Percentiles rank a stretch among this genome's conserved stretches.
These are phyloP conservation scores for Linnaemya vulpina DNA, from an alignment of 2,888 invertebrate species.

Conservation along the genomic window DNA sequence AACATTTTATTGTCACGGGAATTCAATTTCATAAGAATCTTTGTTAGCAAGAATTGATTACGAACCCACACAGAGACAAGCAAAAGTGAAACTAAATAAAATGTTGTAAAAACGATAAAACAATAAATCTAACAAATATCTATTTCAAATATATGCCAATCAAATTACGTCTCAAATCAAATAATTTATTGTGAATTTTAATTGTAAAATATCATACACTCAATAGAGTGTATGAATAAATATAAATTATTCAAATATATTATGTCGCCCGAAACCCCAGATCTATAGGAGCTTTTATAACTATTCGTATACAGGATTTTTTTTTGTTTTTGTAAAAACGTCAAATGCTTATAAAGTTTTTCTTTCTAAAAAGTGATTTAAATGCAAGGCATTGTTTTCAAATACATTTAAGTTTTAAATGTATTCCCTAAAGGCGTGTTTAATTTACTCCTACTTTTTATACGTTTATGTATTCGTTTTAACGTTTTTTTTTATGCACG, in stretches of 20 bases:
- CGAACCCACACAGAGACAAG: background rate
- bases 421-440: conserved; percentile 65
- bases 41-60: no score
- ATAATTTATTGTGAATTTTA: background rate
- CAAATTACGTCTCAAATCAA: background rate
- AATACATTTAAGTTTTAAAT: conserved; percentile 46
- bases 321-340: background rate
- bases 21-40: no score
- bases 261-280: conserved; percentile 5
- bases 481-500: conserved; percentile 11
- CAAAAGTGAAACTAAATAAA: background rate
- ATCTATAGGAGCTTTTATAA: conserved; percentile 7
- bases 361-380: conserved; percentile 40
- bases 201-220: background rate
- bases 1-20: no score
- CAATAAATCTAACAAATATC: background rate
- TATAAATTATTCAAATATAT: background rate
- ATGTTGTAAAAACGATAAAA: background rate
- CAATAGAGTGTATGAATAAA: background rate
- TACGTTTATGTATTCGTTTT: conserved; percentile 18
- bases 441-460: conserved; percentile 58
- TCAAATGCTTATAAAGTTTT: conserved; percentile 19
- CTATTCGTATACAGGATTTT: background rate
- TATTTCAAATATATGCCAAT: conserved; percentile 12
- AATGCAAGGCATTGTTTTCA: conserved; percentile 57